Percentiles rank a stretch among this genome's conserved stretches.
Evolutionary conservation across 2,888 invertebrate genomes (phyloP).

Genomic region (Lasioglossum calceatum): DNA sequence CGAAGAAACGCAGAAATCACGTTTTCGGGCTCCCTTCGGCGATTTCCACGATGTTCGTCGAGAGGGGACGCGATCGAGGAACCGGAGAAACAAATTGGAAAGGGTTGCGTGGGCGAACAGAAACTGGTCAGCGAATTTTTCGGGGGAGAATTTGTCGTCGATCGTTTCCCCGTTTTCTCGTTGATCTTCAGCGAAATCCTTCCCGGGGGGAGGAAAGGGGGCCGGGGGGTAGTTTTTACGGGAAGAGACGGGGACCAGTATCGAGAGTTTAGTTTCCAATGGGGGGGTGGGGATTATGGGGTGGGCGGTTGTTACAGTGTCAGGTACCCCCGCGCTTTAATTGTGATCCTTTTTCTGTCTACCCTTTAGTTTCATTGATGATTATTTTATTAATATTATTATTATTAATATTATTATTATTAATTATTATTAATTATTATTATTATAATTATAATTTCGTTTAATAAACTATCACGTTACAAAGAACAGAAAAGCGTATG

Average conservation of each 20-base stretch:
- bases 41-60: slow-evolving; percentile 1
- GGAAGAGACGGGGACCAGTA: slow-evolving; percentile 14
- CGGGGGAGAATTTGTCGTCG: neutral
- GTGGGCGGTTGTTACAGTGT: slow-evolving; percentile 53
- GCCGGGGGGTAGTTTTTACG: neutral
- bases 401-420: slow-evolving; percentile 75
- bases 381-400: slow-evolving; percentile 78
- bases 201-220: neutral
- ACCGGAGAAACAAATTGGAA: neutral
- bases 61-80: neutral
- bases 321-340: slow-evolving; percentile 80
- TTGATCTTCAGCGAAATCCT: neutral
- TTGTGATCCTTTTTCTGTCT: slow-evolving; percentile 81
- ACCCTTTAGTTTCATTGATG: slow-evolving; percentile 78
- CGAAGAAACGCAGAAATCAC: neutral
- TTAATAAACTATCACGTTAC: slow-evolving; percentile 82
- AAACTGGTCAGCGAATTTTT: neutral
- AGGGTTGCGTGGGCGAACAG: neutral
- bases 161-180: slow-evolving; percentile 15
- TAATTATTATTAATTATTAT: slow-evolving; percentile 76
- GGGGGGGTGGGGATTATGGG: no score
- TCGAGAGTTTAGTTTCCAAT: slow-evolving; percentile 20
- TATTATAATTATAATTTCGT: slow-evolving; percentile 82
- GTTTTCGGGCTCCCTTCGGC: neutral
- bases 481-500: slow-evolving; percentile 64